Base-by-base conservation (phyloP, 1,140 invertebrate species). In the Drosophila watanabei region DNA sequence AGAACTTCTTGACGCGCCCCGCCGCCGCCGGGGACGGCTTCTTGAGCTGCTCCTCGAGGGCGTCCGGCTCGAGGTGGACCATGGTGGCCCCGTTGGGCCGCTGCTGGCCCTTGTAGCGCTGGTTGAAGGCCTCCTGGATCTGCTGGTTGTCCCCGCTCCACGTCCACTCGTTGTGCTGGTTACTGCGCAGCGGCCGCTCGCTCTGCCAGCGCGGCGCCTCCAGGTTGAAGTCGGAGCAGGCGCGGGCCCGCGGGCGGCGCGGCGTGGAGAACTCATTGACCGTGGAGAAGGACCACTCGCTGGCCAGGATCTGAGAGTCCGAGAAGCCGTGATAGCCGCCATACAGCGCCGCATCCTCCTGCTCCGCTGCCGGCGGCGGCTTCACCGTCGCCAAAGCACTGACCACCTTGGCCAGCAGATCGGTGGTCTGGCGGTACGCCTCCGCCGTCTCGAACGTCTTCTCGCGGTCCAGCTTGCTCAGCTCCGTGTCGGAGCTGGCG, bases 401-500 rank as follows among this genome's bases (percentile, higher is more conserved):
- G 0, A 97, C 96, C 28, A 97, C 94, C 91, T 96, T 95, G 1
- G 96, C 95, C 46, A 97, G 88, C 16, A 97, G 90, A 79, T 96
- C 96, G 0, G 95, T 95, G 2, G 96, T 96, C 81, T 97, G 95
- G 1, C 97, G 94, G 66, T 96, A 95, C 16, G 95, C 94, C 76
- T 93, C 94, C 52, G 93, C 94, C 68, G 75, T 93, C 68, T 85
- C 88, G 88, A 97, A 97, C 1, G 97, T 97, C 64, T 95, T 96
- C 61, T 95, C 95, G 80, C 96, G 96, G 80, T 97, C 96, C 64
- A 97, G 97, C 30, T 95, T 94, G 78, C 96, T 94, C 16, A 97
- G 92, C 91, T 97, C 96, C 0, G 96, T 96, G 83, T 97, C 96
- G 6, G 96, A 97, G 60, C 96, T 95, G 59, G 92, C 82, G 48